phyloP scores from a whole-genome alignment of 1,140 invertebrate genomes.

The Eulimnadia texana region DNA sequence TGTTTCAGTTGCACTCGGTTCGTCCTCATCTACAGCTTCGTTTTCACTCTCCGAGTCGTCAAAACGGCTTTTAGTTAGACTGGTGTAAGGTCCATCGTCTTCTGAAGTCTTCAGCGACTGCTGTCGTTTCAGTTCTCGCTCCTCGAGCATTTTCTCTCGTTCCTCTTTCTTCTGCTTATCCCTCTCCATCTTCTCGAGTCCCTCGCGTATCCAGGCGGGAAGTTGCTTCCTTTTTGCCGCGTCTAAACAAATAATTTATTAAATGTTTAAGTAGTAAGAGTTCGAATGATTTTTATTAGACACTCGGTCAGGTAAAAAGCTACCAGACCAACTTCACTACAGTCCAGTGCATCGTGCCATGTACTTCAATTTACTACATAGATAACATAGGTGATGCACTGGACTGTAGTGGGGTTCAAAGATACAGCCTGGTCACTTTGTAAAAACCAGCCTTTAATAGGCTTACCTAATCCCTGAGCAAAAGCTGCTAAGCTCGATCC shows the following conservation, averaged over 20 bases:
- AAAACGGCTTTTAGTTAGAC: not conserved
- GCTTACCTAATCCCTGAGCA: not conserved
- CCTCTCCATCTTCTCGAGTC: conserved; percentile 91
- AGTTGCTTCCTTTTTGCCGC: conserved; percentile 77
- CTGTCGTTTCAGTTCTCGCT: conserved; percentile 44
- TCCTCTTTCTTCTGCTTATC: conserved; percentile 83
- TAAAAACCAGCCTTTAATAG: not conserved
- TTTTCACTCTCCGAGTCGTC: conserved; percentile 32
- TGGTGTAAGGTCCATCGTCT: conserved; percentile 21
- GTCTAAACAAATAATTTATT: conserved; percentile 37
- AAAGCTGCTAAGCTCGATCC: not conserved
- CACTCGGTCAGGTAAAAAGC: too few species aligned
- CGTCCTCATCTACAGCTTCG: too few species aligned
- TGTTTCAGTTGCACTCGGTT: conserved; percentile 20
- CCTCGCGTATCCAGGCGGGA: conserved; percentile 90
- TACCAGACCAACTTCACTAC: too few species aligned
- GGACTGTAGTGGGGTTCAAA: too few species aligned
- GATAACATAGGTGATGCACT: too few species aligned
- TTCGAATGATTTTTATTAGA: too few species aligned
- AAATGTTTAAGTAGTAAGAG: too few species aligned
- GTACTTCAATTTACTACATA: too few species aligned
- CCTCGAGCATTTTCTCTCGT: conserved; percentile 48
- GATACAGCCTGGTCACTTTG: not conserved
- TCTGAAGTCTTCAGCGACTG: conserved; percentile 30
- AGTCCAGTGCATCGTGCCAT: too few species aligned